Evolutionary conservation across 1,140 invertebrate species (phyloP).

Genomic region (Cyrtorhinus lividipennis): DNA sequence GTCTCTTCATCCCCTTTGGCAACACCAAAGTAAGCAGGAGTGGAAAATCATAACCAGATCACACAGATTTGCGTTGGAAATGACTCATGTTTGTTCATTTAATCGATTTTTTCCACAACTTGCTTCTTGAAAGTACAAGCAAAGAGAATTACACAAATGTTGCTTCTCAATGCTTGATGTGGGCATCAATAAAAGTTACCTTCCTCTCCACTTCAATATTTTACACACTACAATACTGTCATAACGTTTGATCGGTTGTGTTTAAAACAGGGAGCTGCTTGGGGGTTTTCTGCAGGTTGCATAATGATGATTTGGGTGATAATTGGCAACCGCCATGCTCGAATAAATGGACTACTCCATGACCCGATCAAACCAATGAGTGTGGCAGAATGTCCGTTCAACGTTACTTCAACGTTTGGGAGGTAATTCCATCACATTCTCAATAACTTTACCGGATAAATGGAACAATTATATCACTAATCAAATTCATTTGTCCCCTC

Average conservation of each 20-base stretch:
- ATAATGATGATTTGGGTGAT: slow-evolving; percentile 67
- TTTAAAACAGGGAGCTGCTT: slow-evolving; percentile 51
- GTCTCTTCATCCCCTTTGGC: slow-evolving; percentile 57
- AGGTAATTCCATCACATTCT: background rate
- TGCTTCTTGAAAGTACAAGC: no score
- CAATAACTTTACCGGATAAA: background rate
- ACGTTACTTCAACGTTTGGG: background rate
- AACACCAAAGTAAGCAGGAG: slow-evolving; percentile 35
- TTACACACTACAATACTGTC: background rate
- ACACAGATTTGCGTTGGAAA: background rate
- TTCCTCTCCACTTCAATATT: no score
- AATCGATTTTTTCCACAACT: no score
- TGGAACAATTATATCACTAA: background rate
- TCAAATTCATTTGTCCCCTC: background rate
- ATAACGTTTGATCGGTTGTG: no score
- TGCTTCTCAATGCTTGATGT: no score
- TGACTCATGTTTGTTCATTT: no score
- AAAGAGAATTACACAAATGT: no score
- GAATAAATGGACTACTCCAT: slow-evolving; percentile 42
- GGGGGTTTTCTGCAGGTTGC: slow-evolving; percentile 50
- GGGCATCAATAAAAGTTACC: no score
- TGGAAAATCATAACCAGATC: no score
- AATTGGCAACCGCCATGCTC: slow-evolving; percentile 59
- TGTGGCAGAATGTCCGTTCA: slow-evolving; percentile 19
- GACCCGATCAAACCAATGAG: slow-evolving; percentile 28